Evolutionary conservation across 1,140 invertebrate genomes (phyloP), one percentile per base, ranked within the genome.

Genomic region (Monomorium pharaonis): DNA sequence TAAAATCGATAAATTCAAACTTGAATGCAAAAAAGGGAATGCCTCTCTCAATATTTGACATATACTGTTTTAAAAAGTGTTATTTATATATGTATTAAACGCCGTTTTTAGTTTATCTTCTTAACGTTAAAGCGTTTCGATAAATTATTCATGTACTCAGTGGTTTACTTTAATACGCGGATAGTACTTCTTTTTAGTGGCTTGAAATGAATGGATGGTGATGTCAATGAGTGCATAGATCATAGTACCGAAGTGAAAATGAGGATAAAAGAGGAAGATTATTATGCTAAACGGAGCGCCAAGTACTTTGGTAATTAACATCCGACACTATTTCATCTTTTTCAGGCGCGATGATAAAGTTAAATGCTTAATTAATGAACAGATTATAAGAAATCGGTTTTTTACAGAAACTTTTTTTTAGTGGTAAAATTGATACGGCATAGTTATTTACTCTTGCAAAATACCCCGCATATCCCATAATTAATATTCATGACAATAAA

Each of bases 261-360:
- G 94, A 94, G 90, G 78, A 93, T 94, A 58, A 92, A 92, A 69
- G 94, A 94, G 63, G 94, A 94, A 42, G 92, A 89, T 84, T 92
- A 90, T 47, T 94, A 90, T 63, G 91, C 92, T 10, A 93, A 94
- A 85, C 90, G 91, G 58, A 94, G 93, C 88, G 84, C 92, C 37
- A 90, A 93, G 12, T 92, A 94, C 58, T 94, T 95, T 62, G 93
- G 93, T 94, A 91, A 91, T 49, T 49, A 78, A 62, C 1, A 9
- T 54, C 49, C 12, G 91, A 93, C 90, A 88, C 30, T n/a, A 56
- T 60, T 0, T 16, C 12, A 33, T 12, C 12, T 27, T 27, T 72
- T 58, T 54, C n/a, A 24, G 12, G 49, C 18, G 3, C 4, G 1
- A 47, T 47, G 58, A 33, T 75, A 49, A 75, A 24, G 44, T n/a